A percentile compares a stretch with the other conserved stretches of the same genome.
Conservation (phyloP, 2,888 invertebrate species). For the Sarcophaga variegata region DNA sequence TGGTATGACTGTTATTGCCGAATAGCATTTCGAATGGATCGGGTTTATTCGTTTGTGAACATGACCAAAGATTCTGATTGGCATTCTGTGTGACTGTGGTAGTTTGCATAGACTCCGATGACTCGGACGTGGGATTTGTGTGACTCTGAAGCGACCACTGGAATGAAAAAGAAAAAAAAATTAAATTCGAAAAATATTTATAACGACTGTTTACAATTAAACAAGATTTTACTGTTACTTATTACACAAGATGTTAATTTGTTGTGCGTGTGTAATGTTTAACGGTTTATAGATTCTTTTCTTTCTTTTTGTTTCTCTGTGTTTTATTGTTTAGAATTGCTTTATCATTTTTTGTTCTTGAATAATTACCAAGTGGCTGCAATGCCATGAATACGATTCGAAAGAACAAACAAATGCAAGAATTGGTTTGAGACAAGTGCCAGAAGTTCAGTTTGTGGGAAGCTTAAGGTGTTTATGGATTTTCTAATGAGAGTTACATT, state of each 20-base stretch:
- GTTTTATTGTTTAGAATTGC: neutral
- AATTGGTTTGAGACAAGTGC: too few relatives aligned
- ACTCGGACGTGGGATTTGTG: conserved; percentile 72
- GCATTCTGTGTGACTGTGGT: conserved; percentile 53
- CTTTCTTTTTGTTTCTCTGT: neutral
- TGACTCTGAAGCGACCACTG: conserved; percentile 79
- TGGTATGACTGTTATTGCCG: conserved; percentile 63
- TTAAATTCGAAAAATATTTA: neutral
- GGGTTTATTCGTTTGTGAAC: conserved; percentile 63
- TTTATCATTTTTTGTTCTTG: neutral
- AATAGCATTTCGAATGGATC: conserved; percentile 72
- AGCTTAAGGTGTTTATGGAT: conserved; percentile 32
- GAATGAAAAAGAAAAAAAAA: conserved; percentile 60
- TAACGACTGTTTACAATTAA: neutral
- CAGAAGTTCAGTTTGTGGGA: conserved; percentile 6
- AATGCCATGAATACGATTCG: neutral
- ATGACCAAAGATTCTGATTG: conserved; percentile 76
- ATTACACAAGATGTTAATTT: neutral
- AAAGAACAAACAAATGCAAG: neutral
- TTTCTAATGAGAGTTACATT: conserved; percentile 18
- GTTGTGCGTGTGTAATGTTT: conserved; percentile 20
- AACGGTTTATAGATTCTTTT: conserved; percentile 40
- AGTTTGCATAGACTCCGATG: conserved; percentile 61
- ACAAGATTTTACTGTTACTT: neutral
- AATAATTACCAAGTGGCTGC: neutral